Evolutionary conservation across 2,113 vertebrate genomes (phyloP).

Genomic region (Tricholaema leucomelas): DNA sequence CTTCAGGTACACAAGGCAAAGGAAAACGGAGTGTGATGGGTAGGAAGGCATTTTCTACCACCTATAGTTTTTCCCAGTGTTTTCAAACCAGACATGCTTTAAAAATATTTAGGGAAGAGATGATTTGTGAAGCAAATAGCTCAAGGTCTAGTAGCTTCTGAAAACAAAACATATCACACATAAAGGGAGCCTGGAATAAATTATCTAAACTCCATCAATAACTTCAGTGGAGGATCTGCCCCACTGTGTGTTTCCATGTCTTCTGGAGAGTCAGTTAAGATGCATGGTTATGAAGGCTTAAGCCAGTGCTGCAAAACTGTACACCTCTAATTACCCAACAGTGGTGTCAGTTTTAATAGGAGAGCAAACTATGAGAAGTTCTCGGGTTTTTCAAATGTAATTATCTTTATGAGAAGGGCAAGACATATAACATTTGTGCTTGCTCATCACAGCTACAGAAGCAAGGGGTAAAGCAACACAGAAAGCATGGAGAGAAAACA

Average conservation of each 20-base stretch:
- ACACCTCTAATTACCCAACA: not conserved
- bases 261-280: conserved; percentile 36
- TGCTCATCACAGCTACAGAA: not conserved
- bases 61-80: not conserved
- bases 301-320: not conserved
- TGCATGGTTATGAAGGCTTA: conserved; percentile 58
- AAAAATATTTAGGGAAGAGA: not conserved
- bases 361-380: not conserved
- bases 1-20: not conserved
- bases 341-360: not conserved
- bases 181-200: conserved; percentile 11
- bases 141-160: not conserved
- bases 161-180: not conserved
- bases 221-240: not conserved
- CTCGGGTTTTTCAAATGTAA: not conserved
- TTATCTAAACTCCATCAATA: not conserved
- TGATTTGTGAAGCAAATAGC: conserved; percentile 11
- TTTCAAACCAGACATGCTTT: not conserved
- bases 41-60: not conserved
- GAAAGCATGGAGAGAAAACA: conserved; percentile 58
- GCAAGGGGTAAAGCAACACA: not conserved
- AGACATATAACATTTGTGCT: not conserved
- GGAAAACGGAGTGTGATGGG: not conserved
- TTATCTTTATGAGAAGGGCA: not conserved
- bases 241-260: not conserved